Evolutionary conservation across 2,888 invertebrate genomes (phyloP).

Genomic region (Agonum fuliginosum): DNA sequence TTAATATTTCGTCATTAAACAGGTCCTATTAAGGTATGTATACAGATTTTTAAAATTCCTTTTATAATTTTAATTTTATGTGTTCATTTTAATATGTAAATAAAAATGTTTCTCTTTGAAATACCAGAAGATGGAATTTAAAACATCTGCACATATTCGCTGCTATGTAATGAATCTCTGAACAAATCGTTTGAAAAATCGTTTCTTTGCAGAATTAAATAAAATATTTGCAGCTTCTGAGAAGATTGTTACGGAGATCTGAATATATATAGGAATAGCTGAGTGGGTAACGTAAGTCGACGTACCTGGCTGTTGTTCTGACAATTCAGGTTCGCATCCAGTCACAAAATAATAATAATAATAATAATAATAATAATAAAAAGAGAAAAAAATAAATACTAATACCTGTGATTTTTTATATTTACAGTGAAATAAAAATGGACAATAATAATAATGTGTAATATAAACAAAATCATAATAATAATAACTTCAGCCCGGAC

Average conservation of each 20-base stretch:
- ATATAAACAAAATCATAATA: too few relatives aligned
- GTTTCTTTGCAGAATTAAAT: not conserved
- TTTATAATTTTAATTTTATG: not conserved
- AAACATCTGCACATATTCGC: not conserved
- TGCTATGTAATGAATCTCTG: not conserved
- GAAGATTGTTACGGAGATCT: not conserved
- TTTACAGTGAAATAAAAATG: too few relatives aligned
- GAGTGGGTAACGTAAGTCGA: too few relatives aligned
- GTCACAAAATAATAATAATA: too few relatives aligned
- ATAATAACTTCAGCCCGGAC: too few relatives aligned
- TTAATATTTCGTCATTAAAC: not conserved
- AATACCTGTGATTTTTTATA: too few relatives aligned
- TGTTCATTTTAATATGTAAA: not conserved
- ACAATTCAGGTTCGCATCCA: too few relatives aligned
- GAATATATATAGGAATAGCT: too few relatives aligned
- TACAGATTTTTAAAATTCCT: not conserved
- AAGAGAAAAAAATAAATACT: too few relatives aligned
- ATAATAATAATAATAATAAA: too few relatives aligned
- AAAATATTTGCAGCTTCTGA: not conserved
- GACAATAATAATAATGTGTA: too few relatives aligned
- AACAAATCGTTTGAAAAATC: constrained; percentile 9
- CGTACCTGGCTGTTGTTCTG: too few relatives aligned
- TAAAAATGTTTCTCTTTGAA: not conserved
- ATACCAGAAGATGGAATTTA: not conserved
- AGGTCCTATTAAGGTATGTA: not conserved